A percentile compares a stretch with the other conserved stretches of the same genome.
phyloP scores from a whole-genome alignment of 2,113 vertebrate genomes.

The Xenus cinereus region DNA sequence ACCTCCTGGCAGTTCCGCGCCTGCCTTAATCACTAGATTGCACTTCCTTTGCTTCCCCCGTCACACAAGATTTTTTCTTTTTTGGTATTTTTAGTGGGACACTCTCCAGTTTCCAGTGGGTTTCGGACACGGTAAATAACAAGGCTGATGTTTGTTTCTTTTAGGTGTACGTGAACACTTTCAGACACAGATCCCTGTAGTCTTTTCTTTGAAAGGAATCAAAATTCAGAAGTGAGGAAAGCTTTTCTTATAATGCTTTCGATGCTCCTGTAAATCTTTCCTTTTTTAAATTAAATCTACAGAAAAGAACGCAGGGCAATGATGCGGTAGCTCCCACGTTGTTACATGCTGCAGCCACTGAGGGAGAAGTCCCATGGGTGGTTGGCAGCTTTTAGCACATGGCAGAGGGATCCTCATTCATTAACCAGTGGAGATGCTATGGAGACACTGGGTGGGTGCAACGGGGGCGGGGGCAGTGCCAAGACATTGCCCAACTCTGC shows the following conservation, averaged over 20 bases:
- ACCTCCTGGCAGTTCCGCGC: neutral
- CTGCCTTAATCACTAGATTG: neutral
- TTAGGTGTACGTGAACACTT: neutral
- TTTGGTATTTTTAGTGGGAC: neutral
- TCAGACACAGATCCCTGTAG: neutral
- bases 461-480: neutral
- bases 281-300: neutral
- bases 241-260: neutral
- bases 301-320: neutral
- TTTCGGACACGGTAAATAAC: neutral
- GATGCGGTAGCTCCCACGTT: neutral
- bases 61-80: constrained; percentile 1
- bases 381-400: neutral
- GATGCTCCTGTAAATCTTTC: neutral
- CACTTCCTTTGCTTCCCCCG: neutral
- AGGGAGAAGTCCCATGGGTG: neutral
- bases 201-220: neutral
- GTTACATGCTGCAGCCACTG: neutral
- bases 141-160: neutral
- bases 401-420: neutral
- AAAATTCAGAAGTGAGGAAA: neutral
- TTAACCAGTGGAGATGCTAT: neutral
- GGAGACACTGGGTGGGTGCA: neutral
- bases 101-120: neutral
- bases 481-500: neutral